These are phyloP conservation scores for Hypomecis punctinalis DNA, from an alignment of 2,888 invertebrate genomes.

Conservation along the genomic window DNA sequence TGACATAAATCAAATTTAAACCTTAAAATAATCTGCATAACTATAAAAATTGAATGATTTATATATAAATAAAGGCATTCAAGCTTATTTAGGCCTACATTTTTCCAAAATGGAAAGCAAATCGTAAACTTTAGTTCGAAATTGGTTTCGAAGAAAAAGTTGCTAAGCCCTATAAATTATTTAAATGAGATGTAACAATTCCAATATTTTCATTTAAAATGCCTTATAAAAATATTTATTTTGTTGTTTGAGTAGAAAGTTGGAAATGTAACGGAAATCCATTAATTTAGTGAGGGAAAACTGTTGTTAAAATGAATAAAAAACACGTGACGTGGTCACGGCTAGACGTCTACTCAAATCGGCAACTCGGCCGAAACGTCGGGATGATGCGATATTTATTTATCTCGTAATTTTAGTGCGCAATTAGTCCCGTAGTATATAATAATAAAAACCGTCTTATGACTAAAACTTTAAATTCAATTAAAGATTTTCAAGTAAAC, in stretches of 20 bases:
- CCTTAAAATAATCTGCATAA: neutral
- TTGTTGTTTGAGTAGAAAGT: neutral
- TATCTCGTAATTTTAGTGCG: no score
- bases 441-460: no score
- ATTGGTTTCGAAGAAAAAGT: neutral
- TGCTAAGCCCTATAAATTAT: neutral
- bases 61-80: neutral
- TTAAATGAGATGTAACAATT: neutral
- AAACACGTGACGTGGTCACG: no score
- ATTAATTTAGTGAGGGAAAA: no score
- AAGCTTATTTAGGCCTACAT: neutral
- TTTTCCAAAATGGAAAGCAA: neutral
- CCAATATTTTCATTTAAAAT: neutral
- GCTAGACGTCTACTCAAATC: no score
- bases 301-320: no score
- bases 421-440: no score
- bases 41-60: neutral
- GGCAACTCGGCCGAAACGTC: no score
- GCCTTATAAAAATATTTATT: neutral
- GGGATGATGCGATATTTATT: no score
- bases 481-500: no score
- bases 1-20: slow-evolving; percentile 1
- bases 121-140: neutral
- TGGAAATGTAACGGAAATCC: neutral
- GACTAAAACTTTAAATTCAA: no score